Evolutionary conservation across 2,888 invertebrate genomes (phyloP).

Genomic region (Tachina grossa): DNA sequence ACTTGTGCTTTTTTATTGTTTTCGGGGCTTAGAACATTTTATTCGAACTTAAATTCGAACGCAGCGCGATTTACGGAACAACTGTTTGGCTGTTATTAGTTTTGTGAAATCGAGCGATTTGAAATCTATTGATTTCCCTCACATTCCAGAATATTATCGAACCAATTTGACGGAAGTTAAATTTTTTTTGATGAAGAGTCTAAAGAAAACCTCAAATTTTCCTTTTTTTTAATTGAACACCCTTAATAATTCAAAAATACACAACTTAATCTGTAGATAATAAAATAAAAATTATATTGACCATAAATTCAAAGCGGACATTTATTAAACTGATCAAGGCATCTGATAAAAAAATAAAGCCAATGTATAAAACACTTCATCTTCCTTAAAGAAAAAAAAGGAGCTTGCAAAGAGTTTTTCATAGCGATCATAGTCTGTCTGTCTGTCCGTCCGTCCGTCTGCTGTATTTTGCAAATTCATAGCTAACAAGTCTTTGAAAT

Average conservation of each 20-base stretch:
- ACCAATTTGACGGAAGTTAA: not conserved
- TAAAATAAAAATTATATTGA: constrained; percentile 42
- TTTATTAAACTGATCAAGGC: constrained; percentile 32
- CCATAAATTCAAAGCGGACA: constrained; percentile 45
- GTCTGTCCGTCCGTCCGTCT: not conserved
- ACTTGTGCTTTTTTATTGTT: too few species aligned
- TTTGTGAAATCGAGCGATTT: too few species aligned
- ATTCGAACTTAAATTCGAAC: too few species aligned
- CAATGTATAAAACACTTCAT: not conserved
- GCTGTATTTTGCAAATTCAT: not conserved
- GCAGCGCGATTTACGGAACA: too few species aligned
- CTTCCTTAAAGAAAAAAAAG: not conserved
- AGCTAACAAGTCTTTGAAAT: constrained; percentile 24
- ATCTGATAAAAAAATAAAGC: constrained; percentile 3
- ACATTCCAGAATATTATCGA: too few species aligned
- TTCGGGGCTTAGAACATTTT: too few species aligned
- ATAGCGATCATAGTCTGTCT: not conserved
- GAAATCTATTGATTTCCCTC: too few species aligned
- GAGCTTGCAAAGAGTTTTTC: constrained; percentile 4
- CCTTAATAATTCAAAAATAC: not conserved
- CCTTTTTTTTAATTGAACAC: not conserved
- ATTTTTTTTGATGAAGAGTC: not conserved
- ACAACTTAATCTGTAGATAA: constrained; percentile 35
- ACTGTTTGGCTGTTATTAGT: too few species aligned
- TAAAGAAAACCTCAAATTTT: too few species aligned